Evolutionary conservation across 2,888 invertebrate genomes (phyloP).

Genomic region (Phrixothrix hirtus): DNA sequence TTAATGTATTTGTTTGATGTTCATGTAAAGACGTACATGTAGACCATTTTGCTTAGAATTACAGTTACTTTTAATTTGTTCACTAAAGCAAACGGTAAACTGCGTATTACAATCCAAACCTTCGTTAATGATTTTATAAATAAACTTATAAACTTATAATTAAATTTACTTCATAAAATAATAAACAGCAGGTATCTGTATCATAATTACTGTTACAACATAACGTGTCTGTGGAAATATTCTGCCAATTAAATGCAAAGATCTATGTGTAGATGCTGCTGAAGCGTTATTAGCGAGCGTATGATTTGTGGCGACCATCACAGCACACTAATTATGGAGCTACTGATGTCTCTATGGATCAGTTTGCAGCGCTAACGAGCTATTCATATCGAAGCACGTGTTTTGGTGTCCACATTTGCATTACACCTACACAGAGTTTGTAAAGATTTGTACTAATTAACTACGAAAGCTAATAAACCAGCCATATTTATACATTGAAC

Average conservation of each 20-base stretch:
- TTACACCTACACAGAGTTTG: slow-evolving; percentile 20
- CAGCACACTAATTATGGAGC: slow-evolving; percentile 28
- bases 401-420: slow-evolving; percentile 26
- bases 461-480: slow-evolving; percentile 25
- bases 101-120: too few species aligned
- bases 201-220: background rate
- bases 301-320: slow-evolving; percentile 30
- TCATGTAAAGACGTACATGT: too few species aligned
- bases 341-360: slow-evolving; percentile 30
- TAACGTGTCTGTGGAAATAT: slow-evolving; percentile 6
- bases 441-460: slow-evolving; percentile 29
- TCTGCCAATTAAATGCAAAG: slow-evolving; percentile 24
- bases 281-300: slow-evolving; percentile 28
- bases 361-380: slow-evolving; percentile 37
- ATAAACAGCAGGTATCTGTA: background rate
- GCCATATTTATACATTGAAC: slow-evolving; percentile 2
- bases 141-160: too few species aligned
- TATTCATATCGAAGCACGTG: slow-evolving; percentile 38
- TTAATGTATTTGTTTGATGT: too few species aligned
- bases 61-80: too few species aligned
- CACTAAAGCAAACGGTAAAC: too few species aligned
- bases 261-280: slow-evolving; percentile 18
- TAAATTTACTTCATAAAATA: too few species aligned
- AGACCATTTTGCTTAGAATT: too few species aligned
- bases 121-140: too few species aligned